Percentiles rank a stretch among this genome's conserved stretches.
Conservation (phyloP, 2,888 invertebrate genomes). For the Melipona beecheii region DNA sequence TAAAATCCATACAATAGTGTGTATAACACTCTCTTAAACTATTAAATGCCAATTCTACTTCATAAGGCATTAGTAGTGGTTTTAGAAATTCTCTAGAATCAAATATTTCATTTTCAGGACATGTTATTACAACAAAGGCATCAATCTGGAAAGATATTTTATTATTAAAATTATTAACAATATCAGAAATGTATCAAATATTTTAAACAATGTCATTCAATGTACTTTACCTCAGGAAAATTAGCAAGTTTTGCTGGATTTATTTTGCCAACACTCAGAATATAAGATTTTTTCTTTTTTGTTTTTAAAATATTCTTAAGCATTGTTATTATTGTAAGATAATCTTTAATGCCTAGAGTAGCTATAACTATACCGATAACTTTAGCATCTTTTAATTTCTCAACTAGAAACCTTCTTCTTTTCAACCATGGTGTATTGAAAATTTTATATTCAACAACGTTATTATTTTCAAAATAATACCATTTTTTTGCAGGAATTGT, state of each 20-base stretch:
- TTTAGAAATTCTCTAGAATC: conserved; percentile 94
- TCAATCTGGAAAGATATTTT: conserved; percentile 89
- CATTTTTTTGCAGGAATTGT: conserved; percentile 85
- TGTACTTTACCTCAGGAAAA: conserved; percentile 93
- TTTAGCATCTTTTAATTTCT: conserved; percentile 95
- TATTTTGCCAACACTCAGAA: conserved; percentile 96
- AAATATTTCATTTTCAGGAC: conserved; percentile 94
- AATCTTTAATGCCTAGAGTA: conserved; percentile 93
- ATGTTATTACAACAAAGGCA: conserved; percentile 95
- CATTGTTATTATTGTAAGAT: conserved; percentile 90
- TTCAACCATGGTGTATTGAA: conserved; percentile 88
- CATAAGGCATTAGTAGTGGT: conserved; percentile 96
- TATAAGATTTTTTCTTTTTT: conserved; percentile 94
- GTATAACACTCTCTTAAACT: conserved; percentile 85
- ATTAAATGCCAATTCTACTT: conserved; percentile 94
- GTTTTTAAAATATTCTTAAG: conserved; percentile 88
- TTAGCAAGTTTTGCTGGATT: conserved; percentile 98
- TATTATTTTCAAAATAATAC: conserved; percentile 85
- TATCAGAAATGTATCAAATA: not conserved
- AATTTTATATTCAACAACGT: conserved; percentile 82
- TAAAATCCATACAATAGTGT: conserved; percentile 90
- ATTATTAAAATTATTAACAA: not conserved
- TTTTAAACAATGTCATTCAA: not conserved
- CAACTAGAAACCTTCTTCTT: conserved; percentile 92
- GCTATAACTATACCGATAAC: conserved; percentile 96